Evolutionary conservation across 2,797 vertebrate species (phyloP).

Genomic region (Nannoperca australis): DNA sequence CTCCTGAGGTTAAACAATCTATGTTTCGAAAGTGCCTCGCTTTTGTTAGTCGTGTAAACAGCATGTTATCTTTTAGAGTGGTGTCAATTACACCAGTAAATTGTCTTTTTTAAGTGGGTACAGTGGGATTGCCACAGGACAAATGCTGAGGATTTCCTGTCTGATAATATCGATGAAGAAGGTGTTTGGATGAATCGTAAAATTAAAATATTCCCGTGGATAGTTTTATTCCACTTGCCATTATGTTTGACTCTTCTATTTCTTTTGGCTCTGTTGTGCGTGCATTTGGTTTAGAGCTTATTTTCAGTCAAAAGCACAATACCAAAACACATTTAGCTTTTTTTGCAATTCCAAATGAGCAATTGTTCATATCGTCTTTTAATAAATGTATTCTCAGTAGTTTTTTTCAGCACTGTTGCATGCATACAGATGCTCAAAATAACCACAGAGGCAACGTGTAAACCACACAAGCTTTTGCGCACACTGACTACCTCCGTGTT

Average conservation of each 20-base stretch:
- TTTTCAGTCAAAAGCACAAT: not conserved
- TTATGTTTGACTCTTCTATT: not conserved
- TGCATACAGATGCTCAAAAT: slow-evolving; percentile 34
- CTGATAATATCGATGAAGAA: not conserved
- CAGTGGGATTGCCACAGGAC: not conserved
- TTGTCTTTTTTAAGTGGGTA: not conserved
- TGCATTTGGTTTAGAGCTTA: not conserved
- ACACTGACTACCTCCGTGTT: slow-evolving; percentile 34
- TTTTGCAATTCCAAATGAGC: not conserved
- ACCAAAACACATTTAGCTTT: not conserved
- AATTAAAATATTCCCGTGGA: too few species aligned
- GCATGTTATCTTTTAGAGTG: not conserved
- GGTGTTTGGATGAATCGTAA: not conserved
- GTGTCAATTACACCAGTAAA: not conserved
- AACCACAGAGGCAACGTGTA: slow-evolving; percentile 14
- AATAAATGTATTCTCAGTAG: slow-evolving; percentile 10
- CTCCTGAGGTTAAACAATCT: too few species aligned
- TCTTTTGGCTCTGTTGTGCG: not conserved
- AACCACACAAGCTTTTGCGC: slow-evolving; percentile 42
- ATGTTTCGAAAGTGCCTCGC: not conserved
- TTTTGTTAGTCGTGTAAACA: not conserved
- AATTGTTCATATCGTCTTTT: not conserved
- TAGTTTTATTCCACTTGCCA: not conserved
- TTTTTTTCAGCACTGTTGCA: slow-evolving; percentile 4
- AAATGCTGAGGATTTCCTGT: not conserved